Evolutionary conservation across 2,113 vertebrate genomes (phyloP).

Genomic region (Meles meles): DNA sequence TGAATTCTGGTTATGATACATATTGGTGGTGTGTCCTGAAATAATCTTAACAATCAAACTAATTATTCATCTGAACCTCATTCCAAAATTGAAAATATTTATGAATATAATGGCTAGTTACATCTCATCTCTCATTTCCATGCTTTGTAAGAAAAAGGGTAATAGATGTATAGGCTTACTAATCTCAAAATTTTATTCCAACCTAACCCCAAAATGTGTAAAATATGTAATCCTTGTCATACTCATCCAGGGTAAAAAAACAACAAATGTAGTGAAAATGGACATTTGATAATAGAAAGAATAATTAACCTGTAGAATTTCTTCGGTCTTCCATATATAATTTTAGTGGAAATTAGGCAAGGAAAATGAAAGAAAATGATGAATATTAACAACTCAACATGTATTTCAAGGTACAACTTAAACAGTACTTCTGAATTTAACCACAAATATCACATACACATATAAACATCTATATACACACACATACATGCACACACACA

Average conservation of each 20-base stretch:
- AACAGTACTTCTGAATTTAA: background rate
- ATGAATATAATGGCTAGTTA: background rate
- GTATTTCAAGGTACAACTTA: background rate
- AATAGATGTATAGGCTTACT: background rate
- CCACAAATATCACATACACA: background rate
- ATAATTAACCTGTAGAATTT: background rate
- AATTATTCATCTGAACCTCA: background rate
- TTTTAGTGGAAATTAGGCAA: background rate
- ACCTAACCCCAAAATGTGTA: background rate
- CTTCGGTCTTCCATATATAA: background rate
- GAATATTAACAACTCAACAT: background rate
- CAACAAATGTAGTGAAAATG: background rate
- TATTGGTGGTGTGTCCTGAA: background rate
- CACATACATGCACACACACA: background rate
- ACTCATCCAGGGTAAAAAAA: background rate
- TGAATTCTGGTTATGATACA: slow-evolving; percentile 6
- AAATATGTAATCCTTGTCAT: background rate
- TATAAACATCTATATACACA: background rate
- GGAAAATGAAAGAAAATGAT: background rate
- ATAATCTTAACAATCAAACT: slow-evolving; percentile 20
- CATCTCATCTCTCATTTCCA: background rate
- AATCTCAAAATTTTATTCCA: background rate
- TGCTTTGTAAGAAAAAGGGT: background rate
- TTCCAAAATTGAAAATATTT: background rate
- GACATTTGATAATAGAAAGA: background rate